Conservation (phyloP, 1,140 invertebrate species). For the Hycleus phaleratus region DNA sequence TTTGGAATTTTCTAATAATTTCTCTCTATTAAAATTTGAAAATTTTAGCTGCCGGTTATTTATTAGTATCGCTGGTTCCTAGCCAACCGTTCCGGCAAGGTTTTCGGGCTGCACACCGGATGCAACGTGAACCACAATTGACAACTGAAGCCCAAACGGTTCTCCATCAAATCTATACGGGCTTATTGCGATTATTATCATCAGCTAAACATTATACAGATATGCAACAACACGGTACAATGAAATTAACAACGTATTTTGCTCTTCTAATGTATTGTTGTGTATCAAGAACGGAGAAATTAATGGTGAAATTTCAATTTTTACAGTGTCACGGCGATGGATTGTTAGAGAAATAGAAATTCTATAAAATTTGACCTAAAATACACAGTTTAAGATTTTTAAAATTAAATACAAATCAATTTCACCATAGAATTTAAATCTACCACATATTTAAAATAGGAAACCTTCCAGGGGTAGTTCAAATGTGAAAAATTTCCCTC, state of each 20-base stretch:
- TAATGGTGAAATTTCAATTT: slow-evolving; percentile 62
- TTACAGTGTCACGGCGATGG: not conserved
- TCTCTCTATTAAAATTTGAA: not conserved
- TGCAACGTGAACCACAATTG: slow-evolving; percentile 43
- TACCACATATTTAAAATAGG: no score
- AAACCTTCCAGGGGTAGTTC: no score
- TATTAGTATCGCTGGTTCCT: slow-evolving; percentile 81
- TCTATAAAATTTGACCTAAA: no score
- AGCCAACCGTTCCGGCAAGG: slow-evolving; percentile 81
- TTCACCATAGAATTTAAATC: no score
- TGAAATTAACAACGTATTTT: slow-evolving; percentile 88
- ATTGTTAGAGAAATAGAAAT: no score
- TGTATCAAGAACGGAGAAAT: slow-evolving; percentile 80
- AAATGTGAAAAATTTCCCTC: no score
- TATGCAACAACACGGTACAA: slow-evolving; percentile 75
- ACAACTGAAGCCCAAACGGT: slow-evolving; percentile 66
- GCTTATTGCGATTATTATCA: slow-evolving; percentile 68
- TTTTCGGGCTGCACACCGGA: slow-evolving; percentile 57
- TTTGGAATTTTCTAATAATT: not conserved
- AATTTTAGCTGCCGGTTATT: slow-evolving; percentile 66
- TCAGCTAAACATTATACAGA: slow-evolving; percentile 78
- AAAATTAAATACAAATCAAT: no score
- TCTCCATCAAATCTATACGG: slow-evolving; percentile 78
- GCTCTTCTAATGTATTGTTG: slow-evolving; percentile 84
- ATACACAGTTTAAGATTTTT: no score